Evolutionary conservation across 2,888 invertebrate genomes (phyloP).

Genomic region (Patella depressa): DNA sequence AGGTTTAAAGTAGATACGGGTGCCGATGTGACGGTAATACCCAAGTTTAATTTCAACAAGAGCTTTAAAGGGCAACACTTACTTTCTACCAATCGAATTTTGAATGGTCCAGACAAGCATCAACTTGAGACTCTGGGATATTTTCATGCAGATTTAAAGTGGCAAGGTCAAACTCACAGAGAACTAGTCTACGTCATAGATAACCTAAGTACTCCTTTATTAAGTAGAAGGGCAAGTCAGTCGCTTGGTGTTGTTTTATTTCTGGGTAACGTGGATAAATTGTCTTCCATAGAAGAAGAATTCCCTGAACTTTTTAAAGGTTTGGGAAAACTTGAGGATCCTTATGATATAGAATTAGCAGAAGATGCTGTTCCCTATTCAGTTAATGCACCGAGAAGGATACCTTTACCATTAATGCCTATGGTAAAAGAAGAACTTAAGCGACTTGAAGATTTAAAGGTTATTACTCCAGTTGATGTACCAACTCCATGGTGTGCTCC

Average conservation of each 20-base stretch:
- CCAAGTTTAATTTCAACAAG: not conserved
- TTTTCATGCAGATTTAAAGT: not conserved
- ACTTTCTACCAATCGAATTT: not conserved
- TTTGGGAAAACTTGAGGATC: slow-evolving; percentile 13
- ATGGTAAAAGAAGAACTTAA: slow-evolving; percentile 20
- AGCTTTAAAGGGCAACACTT: not conserved
- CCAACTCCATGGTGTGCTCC: too few species aligned
- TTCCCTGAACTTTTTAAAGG: slow-evolving; percentile 23
- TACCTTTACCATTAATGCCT: slow-evolving; percentile 20
- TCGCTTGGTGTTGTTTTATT: not conserved
- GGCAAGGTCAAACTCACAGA: not conserved
- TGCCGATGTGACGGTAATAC: not conserved
- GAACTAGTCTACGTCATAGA: slow-evolving; percentile 7
- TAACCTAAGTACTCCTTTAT: not conserved
- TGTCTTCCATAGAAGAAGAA: slow-evolving; percentile 11
- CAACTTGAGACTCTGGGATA: slow-evolving; percentile 7
- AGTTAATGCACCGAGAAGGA: slow-evolving; percentile 18
- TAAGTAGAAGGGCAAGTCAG: slow-evolving; percentile 1
- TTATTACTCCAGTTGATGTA: too few species aligned
- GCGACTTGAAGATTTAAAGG: not conserved
- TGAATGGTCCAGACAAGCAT: slow-evolving; percentile 11
- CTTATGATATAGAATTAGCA: not conserved
- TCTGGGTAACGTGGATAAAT: not conserved
- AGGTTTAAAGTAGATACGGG: not conserved
- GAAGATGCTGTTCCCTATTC: not conserved